A percentile compares a stretch with the other conserved stretches of the same genome.
Evolutionary conservation across 2,797 vertebrate species (phyloP).

Genomic region (Siniperca scherzeri): DNA sequence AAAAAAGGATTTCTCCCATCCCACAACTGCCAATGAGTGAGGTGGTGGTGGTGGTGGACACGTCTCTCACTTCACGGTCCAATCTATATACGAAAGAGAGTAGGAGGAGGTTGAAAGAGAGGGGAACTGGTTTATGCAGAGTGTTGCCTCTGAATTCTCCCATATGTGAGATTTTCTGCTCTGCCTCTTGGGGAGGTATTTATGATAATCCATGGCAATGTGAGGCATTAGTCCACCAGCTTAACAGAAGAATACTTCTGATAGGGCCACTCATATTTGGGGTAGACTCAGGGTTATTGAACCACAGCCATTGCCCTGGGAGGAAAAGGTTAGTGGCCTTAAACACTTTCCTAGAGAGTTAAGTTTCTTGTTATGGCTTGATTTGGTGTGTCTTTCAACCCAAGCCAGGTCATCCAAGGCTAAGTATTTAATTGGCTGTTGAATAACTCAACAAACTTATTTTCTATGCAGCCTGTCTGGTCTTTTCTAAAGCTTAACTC

Average conservation of each 20-base stretch:
- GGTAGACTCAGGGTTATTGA: slow-evolving; percentile 52
- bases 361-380: slow-evolving; percentile 38
- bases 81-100: slow-evolving; percentile 67
- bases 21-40: slow-evolving; percentile 77
- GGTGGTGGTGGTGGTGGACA: slow-evolving; percentile 67
- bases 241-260: slow-evolving; percentile 66
- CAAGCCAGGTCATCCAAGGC: slow-evolving; percentile 25
- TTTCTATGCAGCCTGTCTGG: slow-evolving; percentile 19
- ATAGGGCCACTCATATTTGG: slow-evolving; percentile 57
- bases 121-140: slow-evolving; percentile 65
- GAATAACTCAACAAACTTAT: slow-evolving; percentile 35
- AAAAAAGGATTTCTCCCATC: slow-evolving; percentile 77
- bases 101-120: slow-evolving; percentile 57
- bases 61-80: slow-evolving; percentile 69
- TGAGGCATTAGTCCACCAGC: slow-evolving; percentile 68
- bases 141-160: slow-evolving; percentile 57
- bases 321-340: slow-evolving; percentile 58
- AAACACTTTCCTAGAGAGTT: slow-evolving; percentile 40
- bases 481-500: slow-evolving; percentile 23
- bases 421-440: slow-evolving; percentile 44
- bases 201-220: slow-evolving; percentile 78
- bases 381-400: slow-evolving; percentile 40
- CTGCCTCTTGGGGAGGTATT: slow-evolving; percentile 69
- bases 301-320: slow-evolving; percentile 28
- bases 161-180: slow-evolving; percentile 69